Base-by-base conservation (phyloP, 2,888 invertebrate genomes). In the Spilarctia lutea region DNA sequence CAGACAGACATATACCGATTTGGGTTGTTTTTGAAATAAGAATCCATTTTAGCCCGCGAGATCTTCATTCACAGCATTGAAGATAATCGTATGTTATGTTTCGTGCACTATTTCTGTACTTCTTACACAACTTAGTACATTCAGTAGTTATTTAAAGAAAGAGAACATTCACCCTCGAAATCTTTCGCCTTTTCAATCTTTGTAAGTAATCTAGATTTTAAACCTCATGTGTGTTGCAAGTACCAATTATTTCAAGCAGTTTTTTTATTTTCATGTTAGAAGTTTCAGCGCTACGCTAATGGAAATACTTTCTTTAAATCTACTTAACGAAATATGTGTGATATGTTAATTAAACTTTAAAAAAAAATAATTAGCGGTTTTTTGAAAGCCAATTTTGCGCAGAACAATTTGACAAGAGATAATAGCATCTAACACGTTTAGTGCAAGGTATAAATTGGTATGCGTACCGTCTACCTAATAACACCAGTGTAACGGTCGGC, bases 371-470 rank as follows among this genome's bases (percentile, higher is more conserved):
- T 84, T 81, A 81, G 69, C 73, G 56, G 71, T 75, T 80, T 30
- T 84, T 83, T 85, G 76, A 77, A 77, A 75, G 79, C 81, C 79
- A 80, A 76, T 80, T 85, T 77, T 84, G 80, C 82, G 79, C 79
- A 13, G 60, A n/a, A 18, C 11, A 42, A n/a, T 27, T 30, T 18
- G 24, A 42, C 35, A 60, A 60, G 39, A 33, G 56, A 67, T 76
- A 78, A 76, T 74, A 70, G 11, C 65, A 67, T 71, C 45, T 81
- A 76, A 70, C 75, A 18, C 30, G 11, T 70, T 20, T 3, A 1
- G 2, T 16, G 16, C 66, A 77, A 68, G 69, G 75, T 76, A 77
- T n/a, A 75, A 45, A 71, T 80, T 76, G 20, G 74, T 67, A 45
- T 68, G 75, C 66, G 39, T 18, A 68, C 42, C 48, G 10, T 48